Evolutionary conservation across 2,797 vertebrate species (phyloP), one percentile per base, ranked within the genome.

Genomic region (Sebastiscus albofasciatus): DNA sequence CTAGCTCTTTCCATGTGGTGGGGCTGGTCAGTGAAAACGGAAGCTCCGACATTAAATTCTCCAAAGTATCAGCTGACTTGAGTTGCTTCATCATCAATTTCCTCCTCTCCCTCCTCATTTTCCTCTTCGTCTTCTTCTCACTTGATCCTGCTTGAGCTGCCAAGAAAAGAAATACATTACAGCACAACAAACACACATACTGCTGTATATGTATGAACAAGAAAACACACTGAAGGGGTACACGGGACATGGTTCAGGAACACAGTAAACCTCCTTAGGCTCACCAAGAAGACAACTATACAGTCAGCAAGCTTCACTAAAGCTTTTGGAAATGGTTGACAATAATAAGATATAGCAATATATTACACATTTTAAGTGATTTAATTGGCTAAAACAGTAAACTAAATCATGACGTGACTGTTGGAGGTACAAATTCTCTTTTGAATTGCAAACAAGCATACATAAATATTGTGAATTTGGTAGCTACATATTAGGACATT

Each of bases 11-110:
- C 94, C 96, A 95, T 67, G 94, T 92, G 73, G 96, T 92, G 42
- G 95, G 88, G 86, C 93, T 94, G 39, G 92, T 87, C 61, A 93
- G 81, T 14, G 94, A 92, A 94, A 98, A 97, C 0, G 97, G 97
- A 77, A 97, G 95, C 90, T 98, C 96, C 7, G 90, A 91, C 93
- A 97, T 94, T 54, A 96, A 82, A 75, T 56, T 87, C 46, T 88
- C 78, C 1, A 73, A 58, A 0, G 46, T 13, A 13, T 90, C 84
- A 2, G 66, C 11, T 2, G 29, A 67, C 49, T 88, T 87, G 3
- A 83, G 69, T 18, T 83, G 89, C 64, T 88, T 92, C 84, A 87
- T 92, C 46, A 67, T 80, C 54, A 75, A 2, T 61, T 89, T 93
- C 67, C 55, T 87, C 72, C 55, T 93, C 54, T 89, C 89, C 27